Evolutionary conservation across 64 coral and sea anemone genomes (phyloP), one percentile per base, ranked within the genome.

Genomic region (Porites australiensis): DNA sequence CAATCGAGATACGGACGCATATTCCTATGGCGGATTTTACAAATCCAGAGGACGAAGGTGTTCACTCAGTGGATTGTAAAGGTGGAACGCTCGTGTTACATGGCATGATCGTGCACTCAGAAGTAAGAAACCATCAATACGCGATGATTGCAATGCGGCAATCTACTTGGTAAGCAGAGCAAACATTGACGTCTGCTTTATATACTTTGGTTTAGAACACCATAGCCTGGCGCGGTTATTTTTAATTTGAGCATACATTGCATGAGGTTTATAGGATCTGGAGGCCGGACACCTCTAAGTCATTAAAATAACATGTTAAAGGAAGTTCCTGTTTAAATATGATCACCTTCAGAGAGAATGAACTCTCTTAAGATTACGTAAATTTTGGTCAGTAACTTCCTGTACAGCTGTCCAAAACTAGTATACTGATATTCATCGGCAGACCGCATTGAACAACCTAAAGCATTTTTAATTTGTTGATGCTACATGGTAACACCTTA

Each of bases 21-120:
- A 85, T 70, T 13, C 82, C 63, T 68, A 27, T 49, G 10, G 60
- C 64, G 16, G 82, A 85, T 19, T 67, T 70, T 63, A 63, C 62
- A 18, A 27, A 63, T 16, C 82, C 62, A 3, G 82, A 85, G 60
- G 82, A 85, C 8, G 82, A 85, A 18, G 66, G 63, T 44, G 69
- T 87, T 13, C 84, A 73, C 22, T 87, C 84, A 54, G 58, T 74
- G 27, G 20, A 88, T 13, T 14, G 2, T 43, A n/a, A 0, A 1
- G 86, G 72, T 8, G 70, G 55, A 8, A 72, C 21, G 4, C 70
- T 75, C 58, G 61, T 88, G 50, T 27, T 88, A 2, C 75, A 59
- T 44, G 86, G 86, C 14, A 88, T 88, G 86, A 75, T 88, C 19
- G 23, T 88, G 2, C 86, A 88, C 55, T 88, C 86, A 0, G 68